Conservation (phyloP, 2,113 vertebrate genomes). For the Callipepla californica region DNA sequence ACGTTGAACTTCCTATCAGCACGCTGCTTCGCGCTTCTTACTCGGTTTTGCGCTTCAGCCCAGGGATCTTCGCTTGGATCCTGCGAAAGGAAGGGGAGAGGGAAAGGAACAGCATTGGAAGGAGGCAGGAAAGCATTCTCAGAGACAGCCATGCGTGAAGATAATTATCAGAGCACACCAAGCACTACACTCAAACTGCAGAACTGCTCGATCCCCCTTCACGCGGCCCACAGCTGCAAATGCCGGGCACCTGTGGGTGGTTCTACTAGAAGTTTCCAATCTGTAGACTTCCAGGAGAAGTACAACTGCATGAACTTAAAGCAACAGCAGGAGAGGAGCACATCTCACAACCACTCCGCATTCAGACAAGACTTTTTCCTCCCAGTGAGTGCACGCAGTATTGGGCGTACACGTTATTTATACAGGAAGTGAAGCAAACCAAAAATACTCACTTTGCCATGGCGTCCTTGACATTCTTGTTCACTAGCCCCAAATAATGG, state of each 20-base stretch:
- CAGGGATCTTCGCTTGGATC: conserved; percentile 94
- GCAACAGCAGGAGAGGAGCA: background rate
- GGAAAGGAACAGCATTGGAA: background rate
- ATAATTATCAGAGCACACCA: background rate
- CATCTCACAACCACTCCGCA: background rate
- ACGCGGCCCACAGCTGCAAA: rapidly evolving
- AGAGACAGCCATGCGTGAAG: rapidly evolving
- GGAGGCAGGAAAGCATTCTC: background rate
- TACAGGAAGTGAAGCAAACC: background rate
- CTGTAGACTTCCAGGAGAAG: background rate
- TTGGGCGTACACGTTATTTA: background rate
- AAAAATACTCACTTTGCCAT: conserved; percentile 89
- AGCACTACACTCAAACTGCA: background rate
- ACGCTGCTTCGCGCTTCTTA: conserved; percentile 76
- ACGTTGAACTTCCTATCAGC: conserved; percentile 70
- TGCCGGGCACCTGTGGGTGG: background rate
- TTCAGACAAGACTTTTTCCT: background rate
- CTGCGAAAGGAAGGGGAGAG: conserved; percentile 71
- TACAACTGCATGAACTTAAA: rapidly evolving
- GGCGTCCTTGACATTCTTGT: conserved; percentile 89
- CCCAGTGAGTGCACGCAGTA: background rate
- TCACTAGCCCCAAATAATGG: conserved; percentile 89
- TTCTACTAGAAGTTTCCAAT: background rate
- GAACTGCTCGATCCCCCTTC: background rate
- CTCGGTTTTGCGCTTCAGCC: conserved; percentile 93